phyloP scores from a whole-genome alignment of 2,797 vertebrate genomes.

The Buphagus erythrorhynchus region DNA sequence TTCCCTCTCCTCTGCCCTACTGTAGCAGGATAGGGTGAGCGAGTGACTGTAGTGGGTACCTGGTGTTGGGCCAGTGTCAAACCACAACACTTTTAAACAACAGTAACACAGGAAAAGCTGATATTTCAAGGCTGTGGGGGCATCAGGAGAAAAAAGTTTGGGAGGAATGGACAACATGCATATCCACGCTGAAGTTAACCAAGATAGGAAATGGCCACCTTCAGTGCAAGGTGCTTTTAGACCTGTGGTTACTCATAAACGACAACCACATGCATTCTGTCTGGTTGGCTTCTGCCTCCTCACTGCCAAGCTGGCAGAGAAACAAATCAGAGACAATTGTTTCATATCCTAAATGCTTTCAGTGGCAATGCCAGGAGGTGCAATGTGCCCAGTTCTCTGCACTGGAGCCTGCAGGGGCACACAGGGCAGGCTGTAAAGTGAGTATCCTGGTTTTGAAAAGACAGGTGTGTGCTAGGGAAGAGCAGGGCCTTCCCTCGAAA shows the following conservation, averaged over 20 bases:
- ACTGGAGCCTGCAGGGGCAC: neutral
- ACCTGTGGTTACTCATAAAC: neutral
- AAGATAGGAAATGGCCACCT: neutral
- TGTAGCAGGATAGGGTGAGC: neutral
- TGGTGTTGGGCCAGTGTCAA: neutral
- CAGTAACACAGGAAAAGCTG: neutral
- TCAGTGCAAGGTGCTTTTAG: neutral
- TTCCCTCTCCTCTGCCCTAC: too few species aligned
- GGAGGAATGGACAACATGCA: fast-evolving
- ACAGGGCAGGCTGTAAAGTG: neutral
- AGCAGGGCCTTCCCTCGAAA: too few species aligned
- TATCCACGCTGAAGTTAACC: neutral
- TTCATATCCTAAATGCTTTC: neutral
- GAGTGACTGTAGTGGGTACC: neutral
- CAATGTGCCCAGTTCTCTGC: fast-evolving
- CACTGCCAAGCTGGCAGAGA: neutral
- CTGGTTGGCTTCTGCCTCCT: neutral
- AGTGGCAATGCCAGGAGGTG: neutral
- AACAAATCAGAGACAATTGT: neutral
- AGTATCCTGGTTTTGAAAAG: too few species aligned
- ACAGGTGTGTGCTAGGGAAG: too few species aligned
- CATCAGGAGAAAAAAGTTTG: neutral
- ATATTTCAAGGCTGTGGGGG: neutral
- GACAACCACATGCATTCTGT: neutral
- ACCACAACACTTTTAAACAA: neutral